These are phyloP conservation scores for Lycorma delicatula DNA, from an alignment of 1,140 invertebrate genomes.

Conservation along the genomic window DNA sequence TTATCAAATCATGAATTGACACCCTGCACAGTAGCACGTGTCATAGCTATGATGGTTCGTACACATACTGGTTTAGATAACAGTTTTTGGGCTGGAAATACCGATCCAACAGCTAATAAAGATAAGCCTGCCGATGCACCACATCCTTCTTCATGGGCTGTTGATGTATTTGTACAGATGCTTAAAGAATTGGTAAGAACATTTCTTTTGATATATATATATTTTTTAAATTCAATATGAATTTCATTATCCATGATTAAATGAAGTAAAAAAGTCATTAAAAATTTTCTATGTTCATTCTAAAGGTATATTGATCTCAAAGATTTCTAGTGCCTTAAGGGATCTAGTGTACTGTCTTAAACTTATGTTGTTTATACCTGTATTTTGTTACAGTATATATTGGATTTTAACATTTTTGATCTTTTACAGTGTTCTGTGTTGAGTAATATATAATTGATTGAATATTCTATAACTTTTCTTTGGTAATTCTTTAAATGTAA, in stretches of 20 bases:
- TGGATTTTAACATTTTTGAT: no score
- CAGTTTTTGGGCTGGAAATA: slow-evolving; percentile 20
- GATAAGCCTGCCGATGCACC: slow-evolving; percentile 24
- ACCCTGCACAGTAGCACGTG: slow-evolving; percentile 70
- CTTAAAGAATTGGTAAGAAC: slow-evolving; percentile 71
- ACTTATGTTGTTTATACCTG: no score
- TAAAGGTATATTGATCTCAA: no score
- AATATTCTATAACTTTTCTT: no score
- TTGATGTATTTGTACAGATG: slow-evolving; percentile 84
- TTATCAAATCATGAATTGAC: slow-evolving; percentile 58
- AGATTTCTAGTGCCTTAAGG: no score
- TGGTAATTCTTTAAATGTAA: no score
- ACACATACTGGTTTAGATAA: slow-evolving; percentile 63
- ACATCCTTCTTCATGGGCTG: slow-evolving; percentile 71
- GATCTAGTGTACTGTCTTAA: no score
- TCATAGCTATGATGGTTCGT: slow-evolving; percentile 79
- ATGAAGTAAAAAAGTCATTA: not conserved
- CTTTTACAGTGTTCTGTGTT: no score
- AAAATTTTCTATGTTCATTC: not conserved
- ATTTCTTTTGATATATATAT: slow-evolving; percentile 15
- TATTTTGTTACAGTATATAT: no score
- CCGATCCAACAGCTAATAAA: slow-evolving; percentile 25
- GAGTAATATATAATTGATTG: no score
- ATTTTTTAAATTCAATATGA: no score
- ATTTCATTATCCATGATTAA: no score